These are phyloP conservation scores for Elymnias hypermnestra DNA, from an alignment of 1,140 invertebrate genomes.

Conservation along the genomic window DNA sequence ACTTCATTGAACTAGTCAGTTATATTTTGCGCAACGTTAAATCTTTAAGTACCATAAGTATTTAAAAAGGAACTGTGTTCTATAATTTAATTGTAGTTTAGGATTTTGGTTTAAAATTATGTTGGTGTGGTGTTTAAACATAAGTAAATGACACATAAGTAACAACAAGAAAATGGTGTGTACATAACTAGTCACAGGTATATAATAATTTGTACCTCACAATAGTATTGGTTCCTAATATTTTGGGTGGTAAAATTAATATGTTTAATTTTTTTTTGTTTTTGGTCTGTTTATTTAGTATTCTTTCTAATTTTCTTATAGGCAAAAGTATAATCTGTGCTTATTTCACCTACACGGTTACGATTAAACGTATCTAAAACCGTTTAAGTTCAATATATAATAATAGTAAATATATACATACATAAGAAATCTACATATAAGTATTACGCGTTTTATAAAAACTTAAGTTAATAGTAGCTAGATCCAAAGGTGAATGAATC, in stretches of 20 bases:
- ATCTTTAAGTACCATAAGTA: conserved; percentile 65
- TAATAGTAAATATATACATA: no score
- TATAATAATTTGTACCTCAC: conserved; percentile 42
- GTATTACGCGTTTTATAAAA: no score
- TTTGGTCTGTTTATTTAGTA: no score
- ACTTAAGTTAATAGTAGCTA: conserved; percentile 10
- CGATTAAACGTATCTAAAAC: no score
- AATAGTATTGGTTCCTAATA: conserved; percentile 33
- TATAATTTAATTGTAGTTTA: conserved; percentile 69
- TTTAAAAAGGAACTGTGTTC: conserved; percentile 64
- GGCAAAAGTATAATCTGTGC: no score
- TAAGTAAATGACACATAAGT: conserved; percentile 53
- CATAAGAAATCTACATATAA: no score
- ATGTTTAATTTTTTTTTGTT: not conserved
- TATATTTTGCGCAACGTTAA: conserved; percentile 76
- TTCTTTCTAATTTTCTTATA: no score
- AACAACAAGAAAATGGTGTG: conserved; percentile 55
- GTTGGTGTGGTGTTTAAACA: conserved; percentile 72
- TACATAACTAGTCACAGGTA: conserved; percentile 66
- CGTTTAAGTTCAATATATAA: no score
- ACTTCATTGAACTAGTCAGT: conserved; percentile 76
- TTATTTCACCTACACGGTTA: no score
- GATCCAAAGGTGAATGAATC: not conserved
- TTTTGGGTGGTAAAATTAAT: conserved; percentile 21
- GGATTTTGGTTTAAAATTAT: conserved; percentile 68